Conservation (phyloP, 2,113 vertebrate species). For the Chelonoidis abingdonii region DNA sequence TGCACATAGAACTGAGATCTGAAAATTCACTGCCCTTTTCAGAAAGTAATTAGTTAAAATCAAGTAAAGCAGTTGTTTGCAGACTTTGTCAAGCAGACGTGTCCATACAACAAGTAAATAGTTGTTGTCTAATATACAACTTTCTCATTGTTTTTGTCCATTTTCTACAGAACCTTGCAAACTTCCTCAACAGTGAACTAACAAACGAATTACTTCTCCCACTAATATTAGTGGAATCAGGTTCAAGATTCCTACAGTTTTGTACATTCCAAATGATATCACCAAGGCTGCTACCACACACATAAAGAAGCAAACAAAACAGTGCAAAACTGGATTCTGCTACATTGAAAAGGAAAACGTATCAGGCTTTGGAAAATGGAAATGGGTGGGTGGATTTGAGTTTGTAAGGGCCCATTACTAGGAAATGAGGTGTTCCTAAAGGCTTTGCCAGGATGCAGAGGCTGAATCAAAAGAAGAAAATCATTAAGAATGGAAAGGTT, state of each 20-base stretch:
- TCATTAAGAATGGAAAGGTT: neutral
- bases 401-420: neutral
- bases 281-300: neutral
- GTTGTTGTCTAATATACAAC: neutral
- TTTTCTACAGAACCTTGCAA: neutral
- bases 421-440: neutral
- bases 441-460: neutral
- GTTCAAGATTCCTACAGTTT: conserved; percentile 12
- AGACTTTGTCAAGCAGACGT: neutral
- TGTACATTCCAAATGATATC: neutral
- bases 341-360: neutral
- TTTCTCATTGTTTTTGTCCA: neutral
- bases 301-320: neutral
- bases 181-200: neutral
- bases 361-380: neutral
- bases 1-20: neutral
- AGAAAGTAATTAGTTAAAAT: neutral
- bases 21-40: conserved; percentile 8
- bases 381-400: neutral
- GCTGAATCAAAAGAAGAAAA: neutral
- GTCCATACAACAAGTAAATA: neutral
- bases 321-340: neutral
- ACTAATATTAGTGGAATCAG: neutral
- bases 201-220: neutral
- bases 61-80: neutral